Conservation (phyloP, 2,888 invertebrate species). For the Epirrhoe alternata region DNA sequence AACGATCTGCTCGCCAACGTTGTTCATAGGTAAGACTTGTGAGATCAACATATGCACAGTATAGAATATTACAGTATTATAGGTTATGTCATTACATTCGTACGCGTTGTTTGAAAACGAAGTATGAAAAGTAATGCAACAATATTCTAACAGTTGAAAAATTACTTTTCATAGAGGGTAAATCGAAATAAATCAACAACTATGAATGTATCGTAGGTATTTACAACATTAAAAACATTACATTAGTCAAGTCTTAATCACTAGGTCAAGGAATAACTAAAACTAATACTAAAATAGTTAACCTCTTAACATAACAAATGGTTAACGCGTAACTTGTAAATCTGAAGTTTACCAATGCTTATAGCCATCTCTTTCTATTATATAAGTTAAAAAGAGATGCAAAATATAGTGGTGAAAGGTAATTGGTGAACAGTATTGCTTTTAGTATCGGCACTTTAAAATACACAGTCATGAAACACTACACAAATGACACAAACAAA, state of each 20-base stretch:
- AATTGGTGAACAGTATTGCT: constrained; percentile 34
- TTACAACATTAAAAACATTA: not conserved
- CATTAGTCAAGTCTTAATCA: not conserved
- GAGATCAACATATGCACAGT: constrained; percentile 30
- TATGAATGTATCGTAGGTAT: not conserved
- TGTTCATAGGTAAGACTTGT: constrained; percentile 92
- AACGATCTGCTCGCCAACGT: constrained; percentile 97
- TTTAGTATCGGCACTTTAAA: constrained; percentile 49
- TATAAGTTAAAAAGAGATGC: not conserved
- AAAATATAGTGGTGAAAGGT: not conserved
- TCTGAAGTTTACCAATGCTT: not conserved
- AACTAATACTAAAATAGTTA: no score
- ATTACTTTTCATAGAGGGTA: not conserved
- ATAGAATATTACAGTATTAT: no score
- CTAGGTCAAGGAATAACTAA: no score
- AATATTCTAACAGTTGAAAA: no score
- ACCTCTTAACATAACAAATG: no score
- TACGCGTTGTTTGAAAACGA: not conserved
- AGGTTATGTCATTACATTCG: not conserved
- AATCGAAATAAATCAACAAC: not conserved
- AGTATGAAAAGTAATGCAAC: not conserved
- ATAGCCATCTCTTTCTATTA: not conserved
- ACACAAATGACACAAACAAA: constrained; percentile 44
- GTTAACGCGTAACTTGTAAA: not conserved
- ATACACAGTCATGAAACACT: constrained; percentile 44